These are phyloP conservation scores for Branchellion lobata DNA, from an alignment of 2,888 invertebrate species.

Conservation along the genomic window DNA sequence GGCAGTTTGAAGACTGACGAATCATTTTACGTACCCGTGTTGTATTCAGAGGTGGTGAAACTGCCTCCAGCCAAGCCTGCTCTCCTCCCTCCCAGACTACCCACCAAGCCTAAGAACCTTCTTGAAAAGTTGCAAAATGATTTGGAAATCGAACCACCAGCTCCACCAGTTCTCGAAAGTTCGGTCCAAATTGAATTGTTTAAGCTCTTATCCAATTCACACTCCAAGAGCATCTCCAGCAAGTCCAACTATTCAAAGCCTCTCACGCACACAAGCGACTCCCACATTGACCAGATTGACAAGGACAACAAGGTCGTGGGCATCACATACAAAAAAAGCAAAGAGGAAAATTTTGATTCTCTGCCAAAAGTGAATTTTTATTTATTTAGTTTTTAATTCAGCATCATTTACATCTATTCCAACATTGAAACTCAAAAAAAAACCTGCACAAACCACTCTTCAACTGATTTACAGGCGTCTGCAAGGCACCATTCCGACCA, in stretches of 20 bases:
- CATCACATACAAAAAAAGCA: background rate
- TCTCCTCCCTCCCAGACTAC: slow-evolving; percentile 18
- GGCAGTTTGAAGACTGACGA: slow-evolving; percentile 4
- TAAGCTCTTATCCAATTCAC: background rate
- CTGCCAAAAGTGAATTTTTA: background rate
- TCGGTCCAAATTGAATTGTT: slow-evolving; percentile 3
- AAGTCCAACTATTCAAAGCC: background rate
- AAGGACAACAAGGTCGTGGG: background rate
- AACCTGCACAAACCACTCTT: no score
- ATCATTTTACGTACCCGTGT: slow-evolving; percentile 17
- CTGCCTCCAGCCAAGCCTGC: background rate
- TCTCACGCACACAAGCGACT: background rate
- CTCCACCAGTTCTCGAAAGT: slow-evolving; percentile 17
- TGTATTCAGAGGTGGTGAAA: background rate
- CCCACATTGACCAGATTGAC: background rate
- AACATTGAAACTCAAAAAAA: no score
- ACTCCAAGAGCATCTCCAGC: background rate
- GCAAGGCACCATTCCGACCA: no score
- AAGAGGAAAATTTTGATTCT: background rate
- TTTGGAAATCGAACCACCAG: slow-evolving; percentile 11
- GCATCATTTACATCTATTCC: no score
- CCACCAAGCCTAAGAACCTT: slow-evolving; percentile 35
- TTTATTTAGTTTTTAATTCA: no score
- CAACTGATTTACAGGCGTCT: no score
- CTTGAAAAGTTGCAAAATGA: slow-evolving; percentile 24